phyloP scores from a whole-genome alignment of 92 coral and sea anemone species.

The Zoanthus sociatus region DNA sequence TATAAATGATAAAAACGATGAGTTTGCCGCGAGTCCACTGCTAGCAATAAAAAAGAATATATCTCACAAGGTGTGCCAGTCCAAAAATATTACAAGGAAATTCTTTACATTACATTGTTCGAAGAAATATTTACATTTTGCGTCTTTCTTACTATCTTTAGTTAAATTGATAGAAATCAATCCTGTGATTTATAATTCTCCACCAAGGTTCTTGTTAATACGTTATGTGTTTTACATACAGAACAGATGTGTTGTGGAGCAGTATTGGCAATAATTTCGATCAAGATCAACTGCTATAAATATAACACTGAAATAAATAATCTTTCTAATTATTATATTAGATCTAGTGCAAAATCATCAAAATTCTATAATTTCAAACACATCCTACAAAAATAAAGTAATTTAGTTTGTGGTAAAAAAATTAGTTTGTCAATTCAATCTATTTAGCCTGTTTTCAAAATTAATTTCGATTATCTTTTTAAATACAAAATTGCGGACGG shows the following conservation, averaged over 20 bases:
- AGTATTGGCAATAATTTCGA: background rate
- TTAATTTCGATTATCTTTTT: too few species aligned
- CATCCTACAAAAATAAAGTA: background rate
- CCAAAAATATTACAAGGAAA: too few species aligned
- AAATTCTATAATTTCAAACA: background rate
- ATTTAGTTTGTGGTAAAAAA: background rate
- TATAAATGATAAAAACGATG: too few species aligned
- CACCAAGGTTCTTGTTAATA: too few species aligned
- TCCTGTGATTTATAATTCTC: too few species aligned
- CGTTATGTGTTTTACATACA: background rate
- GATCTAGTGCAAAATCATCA: background rate
- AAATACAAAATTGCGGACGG: background rate
- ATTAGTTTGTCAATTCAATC: background rate
- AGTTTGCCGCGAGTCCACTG: too few species aligned
- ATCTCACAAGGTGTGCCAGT: too few species aligned
- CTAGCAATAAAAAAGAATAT: too few species aligned
- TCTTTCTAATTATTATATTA: background rate
- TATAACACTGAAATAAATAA: background rate
- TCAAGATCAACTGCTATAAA: background rate
- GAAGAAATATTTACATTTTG: too few species aligned
- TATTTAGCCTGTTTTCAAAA: background rate
- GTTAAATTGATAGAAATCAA: too few species aligned
- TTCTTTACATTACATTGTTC: too few species aligned
- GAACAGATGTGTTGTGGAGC: background rate
- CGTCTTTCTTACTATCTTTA: too few species aligned